Evolutionary conservation across 2,113 vertebrate genomes (phyloP).

Genomic region (Tragelaphus buxtoni): DNA sequence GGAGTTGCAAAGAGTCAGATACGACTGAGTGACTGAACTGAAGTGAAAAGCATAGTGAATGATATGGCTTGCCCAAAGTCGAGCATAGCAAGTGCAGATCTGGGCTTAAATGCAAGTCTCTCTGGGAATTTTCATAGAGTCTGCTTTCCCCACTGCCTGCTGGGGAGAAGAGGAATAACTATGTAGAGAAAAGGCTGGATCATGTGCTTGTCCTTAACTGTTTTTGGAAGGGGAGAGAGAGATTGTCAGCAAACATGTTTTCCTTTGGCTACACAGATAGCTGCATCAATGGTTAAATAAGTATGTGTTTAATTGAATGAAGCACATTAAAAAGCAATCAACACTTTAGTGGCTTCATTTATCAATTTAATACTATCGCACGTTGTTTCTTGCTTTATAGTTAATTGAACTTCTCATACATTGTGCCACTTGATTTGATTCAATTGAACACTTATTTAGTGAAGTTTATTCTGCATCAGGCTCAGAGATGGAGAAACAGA

Average conservation of each 20-base stretch:
- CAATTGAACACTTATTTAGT: background rate
- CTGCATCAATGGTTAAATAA: background rate
- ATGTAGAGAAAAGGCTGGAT: background rate
- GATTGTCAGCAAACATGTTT: slow-evolving; percentile 18
- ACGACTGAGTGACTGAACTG: background rate
- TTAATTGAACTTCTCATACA: background rate
- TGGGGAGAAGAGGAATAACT: background rate
- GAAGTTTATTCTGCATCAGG: background rate
- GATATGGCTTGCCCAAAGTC: background rate
- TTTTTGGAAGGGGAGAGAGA: background rate
- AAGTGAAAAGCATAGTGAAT: background rate
- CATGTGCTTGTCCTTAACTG: background rate
- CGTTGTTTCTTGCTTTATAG: background rate
- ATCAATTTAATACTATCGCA: background rate
- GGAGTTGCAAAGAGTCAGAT: background rate
- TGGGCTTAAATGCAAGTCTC: background rate
- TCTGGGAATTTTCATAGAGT: too few relatives aligned
- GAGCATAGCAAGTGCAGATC: background rate
- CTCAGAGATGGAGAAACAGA: background rate
- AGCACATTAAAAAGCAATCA: slow-evolving; percentile 41
- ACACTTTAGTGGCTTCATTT: slow-evolving; percentile 14
- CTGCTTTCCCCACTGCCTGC: background rate
- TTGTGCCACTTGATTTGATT: background rate
- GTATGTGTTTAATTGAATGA: slow-evolving; percentile 32
- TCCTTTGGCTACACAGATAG: background rate